Conservation (phyloP, 1,140 invertebrate species). For the Plutomurus gul region DNA sequence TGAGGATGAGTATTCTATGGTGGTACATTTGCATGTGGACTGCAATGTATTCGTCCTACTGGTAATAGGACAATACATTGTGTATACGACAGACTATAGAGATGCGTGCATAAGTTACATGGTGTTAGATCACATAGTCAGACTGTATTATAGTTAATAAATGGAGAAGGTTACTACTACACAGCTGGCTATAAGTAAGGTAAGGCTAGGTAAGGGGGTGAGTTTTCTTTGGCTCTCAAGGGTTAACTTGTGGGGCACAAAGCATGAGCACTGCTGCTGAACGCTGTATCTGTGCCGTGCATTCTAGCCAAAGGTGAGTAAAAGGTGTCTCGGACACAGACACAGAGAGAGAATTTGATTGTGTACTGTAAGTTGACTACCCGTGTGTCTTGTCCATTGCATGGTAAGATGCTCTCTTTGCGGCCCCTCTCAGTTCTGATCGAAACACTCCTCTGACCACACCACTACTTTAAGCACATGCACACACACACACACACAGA, state of each 20-base stretch:
- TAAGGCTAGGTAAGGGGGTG: neutral
- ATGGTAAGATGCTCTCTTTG: constrained; percentile 13
- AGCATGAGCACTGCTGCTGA: neutral
- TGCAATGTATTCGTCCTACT: too few relatives aligned
- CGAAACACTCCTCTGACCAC: constrained; percentile 41
- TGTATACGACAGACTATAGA: too few relatives aligned
- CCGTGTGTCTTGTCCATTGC: neutral
- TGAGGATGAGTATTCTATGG: too few relatives aligned
- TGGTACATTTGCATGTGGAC: too few relatives aligned
- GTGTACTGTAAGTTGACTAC: neutral
- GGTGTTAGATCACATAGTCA: neutral
- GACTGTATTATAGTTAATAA: too few relatives aligned
- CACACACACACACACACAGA: neutral
- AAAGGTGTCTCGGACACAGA: neutral
- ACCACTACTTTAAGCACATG: constrained; percentile 19
- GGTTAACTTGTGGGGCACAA: constrained; percentile 18
- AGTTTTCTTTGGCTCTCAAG: constrained; percentile 18
- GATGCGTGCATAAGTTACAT: neutral
- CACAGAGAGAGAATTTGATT: neutral
- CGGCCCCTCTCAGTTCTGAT: constrained; percentile 44
- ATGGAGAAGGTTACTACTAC: neutral
- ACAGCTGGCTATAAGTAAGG: neutral
- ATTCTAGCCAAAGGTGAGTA: neutral
- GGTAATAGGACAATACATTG: too few relatives aligned
- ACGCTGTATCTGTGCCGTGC: neutral